Conservation (phyloP, 2,797 vertebrate species). For the Argentina silus region DNA sequence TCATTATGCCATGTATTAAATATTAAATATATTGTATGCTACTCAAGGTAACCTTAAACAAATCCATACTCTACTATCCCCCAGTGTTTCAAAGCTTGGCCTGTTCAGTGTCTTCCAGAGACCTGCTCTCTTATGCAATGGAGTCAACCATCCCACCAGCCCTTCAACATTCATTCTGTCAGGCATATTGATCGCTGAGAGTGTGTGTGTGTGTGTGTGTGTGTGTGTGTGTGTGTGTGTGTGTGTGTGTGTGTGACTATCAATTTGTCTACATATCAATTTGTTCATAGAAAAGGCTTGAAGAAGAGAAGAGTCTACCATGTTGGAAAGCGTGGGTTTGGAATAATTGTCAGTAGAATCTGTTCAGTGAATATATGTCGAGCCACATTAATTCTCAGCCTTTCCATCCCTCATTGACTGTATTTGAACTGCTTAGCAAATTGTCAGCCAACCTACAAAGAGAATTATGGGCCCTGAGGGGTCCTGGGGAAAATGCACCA, state of each 20-base stretch:
- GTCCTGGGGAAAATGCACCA: constrained; percentile 75
- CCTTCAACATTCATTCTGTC: neutral
- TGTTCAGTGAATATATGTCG: constrained; percentile 35
- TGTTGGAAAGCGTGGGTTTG: constrained; percentile 27
- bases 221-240: neutral
- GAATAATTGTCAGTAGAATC: constrained; percentile 35
- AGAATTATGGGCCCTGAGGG: constrained; percentile 78
- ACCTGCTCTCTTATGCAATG: neutral
- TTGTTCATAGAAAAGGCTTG: constrained; percentile 23
- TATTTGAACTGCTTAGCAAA: constrained; percentile 70
- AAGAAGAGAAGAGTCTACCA: constrained; percentile 37
- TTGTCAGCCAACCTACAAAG: constrained; percentile 78
- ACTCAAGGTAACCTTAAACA: constrained; percentile 11
- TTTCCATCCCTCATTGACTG: constrained; percentile 59
- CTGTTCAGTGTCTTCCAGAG: neutral
- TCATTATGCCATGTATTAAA: neutral
- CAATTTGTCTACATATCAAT: neutral
- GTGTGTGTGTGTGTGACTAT: neutral
- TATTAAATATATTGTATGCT: neutral
- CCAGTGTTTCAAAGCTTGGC: neutral
- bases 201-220: constrained; percentile 1
- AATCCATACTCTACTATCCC: neutral
- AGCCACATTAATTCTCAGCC: constrained; percentile 55
- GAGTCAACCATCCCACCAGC: neutral
- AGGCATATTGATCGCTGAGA: neutral